These are phyloP conservation scores for Halichoeres trimaculatus DNA, from an alignment of 2,113 vertebrate genomes.

Conservation along the genomic window DNA sequence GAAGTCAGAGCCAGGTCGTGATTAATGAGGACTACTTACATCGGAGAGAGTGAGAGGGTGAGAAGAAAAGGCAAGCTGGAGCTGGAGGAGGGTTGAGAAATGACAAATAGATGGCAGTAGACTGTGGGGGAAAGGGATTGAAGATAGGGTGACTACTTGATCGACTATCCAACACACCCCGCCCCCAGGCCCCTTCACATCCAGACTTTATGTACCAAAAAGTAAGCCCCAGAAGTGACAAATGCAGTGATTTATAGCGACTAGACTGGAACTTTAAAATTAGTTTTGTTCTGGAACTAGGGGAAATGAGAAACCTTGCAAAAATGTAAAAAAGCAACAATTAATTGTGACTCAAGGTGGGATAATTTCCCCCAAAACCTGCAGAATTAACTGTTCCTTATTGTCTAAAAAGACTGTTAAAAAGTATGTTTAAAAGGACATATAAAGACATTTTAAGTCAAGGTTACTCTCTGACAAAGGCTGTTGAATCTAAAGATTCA, in stretches of 20 bases:
- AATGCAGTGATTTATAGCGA: slow-evolving; percentile 1
- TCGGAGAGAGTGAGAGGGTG: slow-evolving; percentile 67
- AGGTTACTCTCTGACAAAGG: background rate
- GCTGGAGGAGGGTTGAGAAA: slow-evolving; percentile 62
- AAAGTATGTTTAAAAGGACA: too few species aligned
- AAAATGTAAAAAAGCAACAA: background rate
- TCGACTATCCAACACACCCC: slow-evolving; percentile 52
- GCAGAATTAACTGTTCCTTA: too few species aligned
- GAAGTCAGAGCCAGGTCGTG: slow-evolving; percentile 46
- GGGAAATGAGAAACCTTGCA: background rate
- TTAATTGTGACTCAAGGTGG: background rate
- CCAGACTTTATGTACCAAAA: slow-evolving; percentile 42
- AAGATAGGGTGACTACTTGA: slow-evolving; percentile 56
- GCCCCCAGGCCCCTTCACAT: slow-evolving; percentile 17
- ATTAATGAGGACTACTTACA: slow-evolving; percentile 75
- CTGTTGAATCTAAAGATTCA: background rate
- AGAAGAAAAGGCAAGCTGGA: slow-evolving; percentile 48
- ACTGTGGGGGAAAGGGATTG: slow-evolving; percentile 46
- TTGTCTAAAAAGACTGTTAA: too few species aligned
- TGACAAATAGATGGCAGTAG: slow-evolving; percentile 63
- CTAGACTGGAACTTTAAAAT: slow-evolving; percentile 7
- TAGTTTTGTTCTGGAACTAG: background rate
- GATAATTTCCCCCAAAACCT: too few species aligned
- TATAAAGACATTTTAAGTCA: background rate
- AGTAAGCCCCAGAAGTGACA: slow-evolving; percentile 26